Evolutionary conservation across 2,797 vertebrate species (phyloP).

Genomic region (Falco concolor): DNA sequence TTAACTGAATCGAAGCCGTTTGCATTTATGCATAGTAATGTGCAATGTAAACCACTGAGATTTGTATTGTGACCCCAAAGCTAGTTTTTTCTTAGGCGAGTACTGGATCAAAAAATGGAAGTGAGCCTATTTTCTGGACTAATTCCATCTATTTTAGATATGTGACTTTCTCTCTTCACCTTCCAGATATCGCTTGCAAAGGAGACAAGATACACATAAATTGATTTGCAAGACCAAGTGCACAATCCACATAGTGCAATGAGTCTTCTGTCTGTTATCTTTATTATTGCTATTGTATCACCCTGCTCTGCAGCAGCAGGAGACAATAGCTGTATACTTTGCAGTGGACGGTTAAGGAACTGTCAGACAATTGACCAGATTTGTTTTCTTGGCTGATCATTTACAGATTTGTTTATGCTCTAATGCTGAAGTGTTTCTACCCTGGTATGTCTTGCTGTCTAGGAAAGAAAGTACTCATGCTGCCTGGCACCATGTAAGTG

Average conservation of each 20-base stretch:
- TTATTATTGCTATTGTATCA: not conserved
- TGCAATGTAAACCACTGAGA: not conserved
- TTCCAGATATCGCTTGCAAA: not conserved
- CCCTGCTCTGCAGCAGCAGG: not conserved
- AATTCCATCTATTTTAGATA: not conserved
- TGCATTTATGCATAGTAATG: not conserved
- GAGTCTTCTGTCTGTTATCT: not conserved
- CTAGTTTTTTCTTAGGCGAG: not conserved
- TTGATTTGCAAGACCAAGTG: not conserved
- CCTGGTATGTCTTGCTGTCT: not conserved
- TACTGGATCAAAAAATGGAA: not conserved
- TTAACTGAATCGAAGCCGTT: not conserved
- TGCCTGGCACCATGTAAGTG: not conserved
- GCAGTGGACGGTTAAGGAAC: not conserved
- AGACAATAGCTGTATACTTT: not conserved
- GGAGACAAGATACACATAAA: not conserved
- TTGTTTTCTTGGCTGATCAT: not conserved
- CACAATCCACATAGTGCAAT: not conserved
- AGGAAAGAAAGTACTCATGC: not conserved
- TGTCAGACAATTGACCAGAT: not conserved
- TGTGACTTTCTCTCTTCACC: not conserved
- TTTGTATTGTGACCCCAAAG: not conserved
- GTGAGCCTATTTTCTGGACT: not conserved
- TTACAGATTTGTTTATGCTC: not conserved
- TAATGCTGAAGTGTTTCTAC: not conserved